Evolutionary conservation across 2,888 invertebrate genomes (phyloP), one percentile per base, ranked within the genome.

Genomic region (Gandaritis pyraliata): DNA sequence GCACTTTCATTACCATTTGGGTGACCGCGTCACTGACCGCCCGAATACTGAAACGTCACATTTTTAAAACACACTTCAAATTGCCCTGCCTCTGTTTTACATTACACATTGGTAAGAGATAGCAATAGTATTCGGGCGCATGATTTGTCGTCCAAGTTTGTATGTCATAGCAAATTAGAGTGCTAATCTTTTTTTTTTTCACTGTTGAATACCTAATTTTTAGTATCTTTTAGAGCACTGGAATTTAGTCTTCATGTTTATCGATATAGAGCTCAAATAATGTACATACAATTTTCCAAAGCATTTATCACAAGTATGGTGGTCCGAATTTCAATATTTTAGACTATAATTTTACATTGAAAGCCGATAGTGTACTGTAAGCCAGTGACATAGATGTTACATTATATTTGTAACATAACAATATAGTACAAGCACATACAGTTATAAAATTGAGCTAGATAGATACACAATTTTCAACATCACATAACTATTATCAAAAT

Each of bases 281-380:
- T 71, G 69, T 68, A 75, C 59, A 72, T 77, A 77, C 77, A 76
- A 68, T 73, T 43, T 77, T 79, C 79, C 66, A 70, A 77, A 80
- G 76, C 77, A 76, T 76, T 78, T 81, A 82, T 83, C 82, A 82
- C 81, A 82, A 74, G 66, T 72, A 69, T 71, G 76, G 69, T 83
- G 82, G 82, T 83, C 82, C 82, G 62, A 80, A 64, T 68, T 70
- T 76, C 75, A 75, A 50, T 51, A 49, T 49, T 43, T 43, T 39
- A 58, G 38, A 62, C 67, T 30, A 13, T 23, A 29, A 29, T 29
- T 30, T 45, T 54, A 49, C 23, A 48, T 52, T 36, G 33, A 53
- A 53, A 53, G 53, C 53, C 23, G 18, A 16, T 49, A 18, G 1
- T 50, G n/a, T 8, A 23, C 13, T 10, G 51, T 39, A 55, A 55